A percentile compares a stretch with the other conserved stretches of the same genome.
Conservation (phyloP, 2,113 vertebrate genomes). For the Oncorhynchus masou region DNA sequence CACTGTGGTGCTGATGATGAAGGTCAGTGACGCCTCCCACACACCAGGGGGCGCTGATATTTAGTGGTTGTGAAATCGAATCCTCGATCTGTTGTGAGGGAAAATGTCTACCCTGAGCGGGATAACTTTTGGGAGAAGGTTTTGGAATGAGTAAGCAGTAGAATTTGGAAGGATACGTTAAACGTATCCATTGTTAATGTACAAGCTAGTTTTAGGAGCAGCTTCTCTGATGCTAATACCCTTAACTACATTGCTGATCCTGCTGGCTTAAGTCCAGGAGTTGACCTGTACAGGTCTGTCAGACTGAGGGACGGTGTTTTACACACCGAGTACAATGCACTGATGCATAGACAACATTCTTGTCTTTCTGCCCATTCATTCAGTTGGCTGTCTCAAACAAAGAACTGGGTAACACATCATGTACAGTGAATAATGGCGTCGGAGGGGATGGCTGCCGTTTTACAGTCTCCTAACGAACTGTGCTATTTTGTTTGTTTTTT, state of each 20-base stretch:
- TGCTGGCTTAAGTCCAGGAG: background rate
- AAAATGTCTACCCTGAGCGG: too few species aligned
- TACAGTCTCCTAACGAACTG: too few species aligned
- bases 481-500: too few species aligned
- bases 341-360: background rate
- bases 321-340: background rate
- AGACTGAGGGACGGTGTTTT: background rate
- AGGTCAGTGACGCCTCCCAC: constrained; percentile 71
- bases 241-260: background rate
- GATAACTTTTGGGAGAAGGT: too few species aligned
- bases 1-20: constrained; percentile 98
- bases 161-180: too few species aligned
- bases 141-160: too few species aligned
- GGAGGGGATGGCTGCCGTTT: too few species aligned
- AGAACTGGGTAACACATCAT: background rate
- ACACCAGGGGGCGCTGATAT: background rate
- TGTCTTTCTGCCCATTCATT: background rate
- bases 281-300: background rate
- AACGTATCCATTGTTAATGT: too few species aligned
- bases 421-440: background rate
- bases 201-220: too few species aligned
- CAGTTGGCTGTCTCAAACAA: background rate
- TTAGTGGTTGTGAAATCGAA: background rate
- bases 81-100: too few species aligned
- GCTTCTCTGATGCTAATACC: too few species aligned